Evolutionary conservation across 1,140 invertebrate genomes (phyloP).

Genomic region (Scaptomyza montana): DNA sequence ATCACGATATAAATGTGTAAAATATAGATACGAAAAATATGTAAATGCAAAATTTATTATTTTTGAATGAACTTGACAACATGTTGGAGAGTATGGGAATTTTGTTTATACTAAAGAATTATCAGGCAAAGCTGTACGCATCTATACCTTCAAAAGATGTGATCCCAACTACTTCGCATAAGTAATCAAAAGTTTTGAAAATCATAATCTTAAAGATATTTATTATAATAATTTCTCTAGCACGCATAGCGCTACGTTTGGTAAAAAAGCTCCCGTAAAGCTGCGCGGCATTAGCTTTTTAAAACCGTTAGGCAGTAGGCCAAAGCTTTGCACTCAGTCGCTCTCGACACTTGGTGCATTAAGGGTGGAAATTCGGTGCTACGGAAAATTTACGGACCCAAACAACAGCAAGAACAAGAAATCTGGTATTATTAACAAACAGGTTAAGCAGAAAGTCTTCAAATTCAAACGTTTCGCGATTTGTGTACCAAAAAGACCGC

Average conservation of each 20-base stretch:
- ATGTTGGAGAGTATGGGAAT: too few relatives aligned
- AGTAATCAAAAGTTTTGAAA: conserved; percentile 27
- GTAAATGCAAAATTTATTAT: neutral
- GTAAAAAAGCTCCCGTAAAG: conserved; percentile 46
- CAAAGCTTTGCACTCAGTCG: conserved; percentile 70
- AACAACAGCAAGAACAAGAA: conserved; percentile 30
- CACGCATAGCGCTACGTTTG: conserved; percentile 1
- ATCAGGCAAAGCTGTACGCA: too few relatives aligned
- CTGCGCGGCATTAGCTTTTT: conserved; percentile 54
- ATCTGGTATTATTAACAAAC: conserved; percentile 15
- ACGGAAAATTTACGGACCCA: conserved; percentile 16
- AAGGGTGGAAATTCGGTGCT: conserved; percentile 60
- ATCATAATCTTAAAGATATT: conserved; percentile 10
- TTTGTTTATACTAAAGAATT: too few relatives aligned
- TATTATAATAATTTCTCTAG: conserved; percentile 1
- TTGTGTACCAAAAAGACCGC: conserved; percentile 52
- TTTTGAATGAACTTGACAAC: too few relatives aligned
- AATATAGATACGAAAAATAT: too few relatives aligned
- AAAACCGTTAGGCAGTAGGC: conserved; percentile 69
- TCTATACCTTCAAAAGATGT: too few relatives aligned
- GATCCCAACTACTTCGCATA: neutral
- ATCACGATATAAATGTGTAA: neutral
- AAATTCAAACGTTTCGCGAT: conserved; percentile 55
- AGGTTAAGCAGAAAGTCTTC: conserved; percentile 27
- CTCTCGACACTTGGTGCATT: conserved; percentile 64